These are phyloP conservation scores for Galerucella nymphaeae DNA, from an alignment of 2,888 invertebrate genomes.

Conservation along the genomic window DNA sequence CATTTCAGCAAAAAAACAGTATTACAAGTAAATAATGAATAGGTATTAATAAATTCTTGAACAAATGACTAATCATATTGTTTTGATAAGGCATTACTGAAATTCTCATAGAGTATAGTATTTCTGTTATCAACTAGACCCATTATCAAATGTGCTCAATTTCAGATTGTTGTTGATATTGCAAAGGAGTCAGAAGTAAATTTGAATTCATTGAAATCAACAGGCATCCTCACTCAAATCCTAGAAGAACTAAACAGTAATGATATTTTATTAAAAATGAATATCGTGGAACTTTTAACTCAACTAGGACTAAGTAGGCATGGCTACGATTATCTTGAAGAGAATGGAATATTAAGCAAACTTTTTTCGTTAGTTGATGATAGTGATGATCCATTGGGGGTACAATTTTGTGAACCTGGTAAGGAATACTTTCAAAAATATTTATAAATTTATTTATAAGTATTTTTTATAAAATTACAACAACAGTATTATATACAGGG, in stretches of 20 bases:
- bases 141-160: slow-evolving; percentile 42
- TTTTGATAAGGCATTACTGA: too few species aligned
- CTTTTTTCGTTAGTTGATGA: slow-evolving; percentile 73
- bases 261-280: slow-evolving; percentile 83
- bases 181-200: slow-evolving; percentile 71
- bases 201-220: slow-evolving; percentile 70
- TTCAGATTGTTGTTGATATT: slow-evolving; percentile 73
- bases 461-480: too few species aligned
- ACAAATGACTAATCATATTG: too few species aligned
- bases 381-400: slow-evolving; percentile 72
- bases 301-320: slow-evolving; percentile 77
- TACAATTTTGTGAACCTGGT: slow-evolving; percentile 78
- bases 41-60: too few species aligned
- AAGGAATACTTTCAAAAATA: background rate
- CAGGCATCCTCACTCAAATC: slow-evolving; percentile 75
- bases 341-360: slow-evolving; percentile 73
- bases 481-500: too few species aligned
- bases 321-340: slow-evolving; percentile 79
- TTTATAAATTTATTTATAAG: too few species aligned
- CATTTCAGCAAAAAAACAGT: accelerated
- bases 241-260: slow-evolving; percentile 73
- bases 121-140: too few species aligned
- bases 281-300: slow-evolving; percentile 82
- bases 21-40: too few species aligned
- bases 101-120: too few species aligned